Percentiles rank a stretch among this genome's conserved stretches.
Conservation (phyloP, 2,797 vertebrate species). For the Melanotaenia nigrans region DNA sequence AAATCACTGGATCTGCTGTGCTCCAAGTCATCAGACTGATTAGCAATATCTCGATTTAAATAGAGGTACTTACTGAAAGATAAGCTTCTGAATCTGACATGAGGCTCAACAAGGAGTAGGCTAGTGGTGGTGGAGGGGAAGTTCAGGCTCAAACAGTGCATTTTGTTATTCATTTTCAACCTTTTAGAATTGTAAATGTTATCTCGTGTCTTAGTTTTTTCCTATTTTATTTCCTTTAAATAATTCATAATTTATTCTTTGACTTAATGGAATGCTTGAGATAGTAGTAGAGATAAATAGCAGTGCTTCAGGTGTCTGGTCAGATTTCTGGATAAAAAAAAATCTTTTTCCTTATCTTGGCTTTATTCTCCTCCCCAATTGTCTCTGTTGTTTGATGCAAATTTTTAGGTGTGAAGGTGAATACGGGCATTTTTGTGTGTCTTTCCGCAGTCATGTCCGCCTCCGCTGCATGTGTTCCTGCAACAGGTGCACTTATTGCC, state of each 20-base stretch:
- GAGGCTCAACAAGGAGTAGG: not conserved
- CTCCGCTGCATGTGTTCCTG: constrained; percentile 97
- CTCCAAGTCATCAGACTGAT: not conserved
- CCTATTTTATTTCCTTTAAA: not conserved
- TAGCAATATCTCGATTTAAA: not conserved
- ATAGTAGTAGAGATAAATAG: constrained; percentile 13
- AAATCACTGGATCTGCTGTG: not conserved
- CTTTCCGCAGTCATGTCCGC: constrained; percentile 95
- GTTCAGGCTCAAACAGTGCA: not conserved
- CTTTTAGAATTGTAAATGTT: constrained; percentile 7
- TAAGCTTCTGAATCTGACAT: not conserved
- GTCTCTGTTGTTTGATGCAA: constrained; percentile 44
- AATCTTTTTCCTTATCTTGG: constrained; percentile 7
- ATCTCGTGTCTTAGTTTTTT: not conserved
- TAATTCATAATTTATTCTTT: not conserved
- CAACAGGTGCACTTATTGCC: constrained; percentile 99
- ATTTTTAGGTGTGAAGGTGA: constrained; percentile 54
- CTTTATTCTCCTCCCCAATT: constrained; percentile 66
- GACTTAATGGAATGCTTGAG: not conserved
- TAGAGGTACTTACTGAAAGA: not conserved
- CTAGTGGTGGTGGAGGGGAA: not conserved
- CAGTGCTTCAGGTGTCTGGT: not conserved
- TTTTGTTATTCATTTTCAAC: not conserved
- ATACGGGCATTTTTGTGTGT: constrained; percentile 83
- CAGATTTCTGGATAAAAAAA: not conserved